Evolutionary conservation across 1,140 invertebrate genomes (phyloP), one percentile per base, ranked within the genome.

Genomic region (Octopus bimaculoides): DNA sequence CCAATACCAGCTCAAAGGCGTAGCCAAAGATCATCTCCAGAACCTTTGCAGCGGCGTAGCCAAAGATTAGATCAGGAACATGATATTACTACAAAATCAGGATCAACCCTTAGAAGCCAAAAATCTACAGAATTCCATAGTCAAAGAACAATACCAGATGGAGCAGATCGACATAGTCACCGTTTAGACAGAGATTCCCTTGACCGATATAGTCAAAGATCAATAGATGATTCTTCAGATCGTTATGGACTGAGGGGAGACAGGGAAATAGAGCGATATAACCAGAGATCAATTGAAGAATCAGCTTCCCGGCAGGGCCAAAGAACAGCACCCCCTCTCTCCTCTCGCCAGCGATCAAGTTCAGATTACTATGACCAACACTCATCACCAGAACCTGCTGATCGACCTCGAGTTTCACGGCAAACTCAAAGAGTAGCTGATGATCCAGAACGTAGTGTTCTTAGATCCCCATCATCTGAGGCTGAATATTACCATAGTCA

Each of bases 371-470:
- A 71, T 71, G 66, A 71, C 17, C 66, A 71, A 20, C 66, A 71
- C 26, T 71, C 66, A 71, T 71, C 66, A n/a, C 66, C 66, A 20
- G 66, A 71, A 71, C 66, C 66, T 71, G 6, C 66, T 71, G 66
- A 71, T 20, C 66, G 66, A 9, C 66, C 66, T 20, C 17, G 66
- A 71, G 66, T 71, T 8, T 71, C 66, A n/a, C 66, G 66, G 66
- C 66, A 71, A 71, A 71, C 66, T 71, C 66, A 71, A 20, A 71
- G 66, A 20, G 66, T 71, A 71, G 26, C 66, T 71, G 66, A 71
- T 71, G 66, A 71, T 71, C 66, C 66, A 71, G 66, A 71, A 71
- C 66, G 66, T 20, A 71, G 66, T 71, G 66, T 71, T 20, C 66
- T 71, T 71, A 14, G 66, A 20, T 71, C 66, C 17, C 66, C 66